Evolutionary conservation across 2,113 vertebrate species (phyloP), one percentile per base, ranked within the genome.

Genomic region (Chauna torquata): DNA sequence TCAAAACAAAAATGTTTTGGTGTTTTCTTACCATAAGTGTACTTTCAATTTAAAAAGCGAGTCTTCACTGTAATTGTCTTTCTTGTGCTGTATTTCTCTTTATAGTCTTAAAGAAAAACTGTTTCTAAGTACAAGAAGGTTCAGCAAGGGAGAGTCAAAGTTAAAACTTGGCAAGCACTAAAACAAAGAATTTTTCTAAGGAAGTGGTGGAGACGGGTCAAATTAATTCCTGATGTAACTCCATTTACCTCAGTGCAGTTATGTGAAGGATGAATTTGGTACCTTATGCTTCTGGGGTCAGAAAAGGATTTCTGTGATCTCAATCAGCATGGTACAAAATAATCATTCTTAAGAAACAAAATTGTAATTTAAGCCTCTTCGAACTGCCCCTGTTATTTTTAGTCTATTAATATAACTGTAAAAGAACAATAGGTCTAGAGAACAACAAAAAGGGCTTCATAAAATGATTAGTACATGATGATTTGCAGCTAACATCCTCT

Each of bases 221-320:
- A 94, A 97, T 95, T 93, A 95, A 92, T 97, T 96, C 94, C 96
- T 96, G 72, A 44, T 94, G 88, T 90, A 91, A 95, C 20, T 87
- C 61, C 49, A 40, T 87, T 95, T 95, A 95, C 93, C 87, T 95
- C 74, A 59, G 36, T 72, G 44, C 45, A 82, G 81, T 85, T 94
- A 87, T 49, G 72, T 16, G 58, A 82, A 79, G 70, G 82, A 87
- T 94, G 50, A 79, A 88, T 92, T 90, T 92, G 65, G 89, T 96
- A 88, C 90, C 83, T 90, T 95, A 50, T 62, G 82, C 80, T 54
- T 96, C 83, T 82, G 77, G 76, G 88, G 92, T 92, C 65, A 88
- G 81, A 83, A 62, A n/a, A 89, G 27, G 55, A 94, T 70, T 61
- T 76, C 71, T 94, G 61, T 89, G 54, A 93, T 89, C 80, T 93